Evolutionary conservation across 2,113 vertebrate species (phyloP).

Genomic region (Grallaria varia): DNA sequence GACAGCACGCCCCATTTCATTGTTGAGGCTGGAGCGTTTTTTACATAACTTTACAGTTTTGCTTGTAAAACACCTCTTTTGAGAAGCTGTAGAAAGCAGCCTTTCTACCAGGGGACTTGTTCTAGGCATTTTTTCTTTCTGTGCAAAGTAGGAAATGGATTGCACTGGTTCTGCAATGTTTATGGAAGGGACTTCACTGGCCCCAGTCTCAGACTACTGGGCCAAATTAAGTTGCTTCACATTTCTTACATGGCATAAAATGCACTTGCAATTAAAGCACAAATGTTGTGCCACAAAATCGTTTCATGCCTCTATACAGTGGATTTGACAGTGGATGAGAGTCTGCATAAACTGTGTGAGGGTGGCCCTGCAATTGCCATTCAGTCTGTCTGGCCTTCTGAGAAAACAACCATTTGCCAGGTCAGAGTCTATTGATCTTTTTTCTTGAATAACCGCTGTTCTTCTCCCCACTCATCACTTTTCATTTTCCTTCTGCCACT

Average conservation of each 20-base stretch:
- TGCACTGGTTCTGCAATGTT: background rate
- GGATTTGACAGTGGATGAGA: background rate
- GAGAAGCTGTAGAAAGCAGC: slow-evolving; percentile 1
- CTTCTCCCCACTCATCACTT: background rate
- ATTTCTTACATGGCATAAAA: background rate
- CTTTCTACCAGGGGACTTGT: background rate
- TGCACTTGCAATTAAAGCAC: background rate
- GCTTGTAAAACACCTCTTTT: background rate
- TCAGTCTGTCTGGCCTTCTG: background rate
- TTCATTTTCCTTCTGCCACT: background rate
- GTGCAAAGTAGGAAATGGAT: background rate
- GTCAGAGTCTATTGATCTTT: background rate
- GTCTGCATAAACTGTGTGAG: background rate
- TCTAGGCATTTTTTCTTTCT: background rate
- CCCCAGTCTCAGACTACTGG: background rate
- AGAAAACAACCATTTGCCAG: background rate
- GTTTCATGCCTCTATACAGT: background rate
- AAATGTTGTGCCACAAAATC: background rate
- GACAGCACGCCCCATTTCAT: accelerated
- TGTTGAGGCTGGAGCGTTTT: background rate
- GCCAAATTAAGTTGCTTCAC: background rate
- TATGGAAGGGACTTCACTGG: background rate
- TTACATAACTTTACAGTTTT: background rate
- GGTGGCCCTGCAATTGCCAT: background rate
- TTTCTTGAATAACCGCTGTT: background rate